Base-by-base conservation (phyloP, 2,797 vertebrate species). In the Rousettus madagascariensis region DNA sequence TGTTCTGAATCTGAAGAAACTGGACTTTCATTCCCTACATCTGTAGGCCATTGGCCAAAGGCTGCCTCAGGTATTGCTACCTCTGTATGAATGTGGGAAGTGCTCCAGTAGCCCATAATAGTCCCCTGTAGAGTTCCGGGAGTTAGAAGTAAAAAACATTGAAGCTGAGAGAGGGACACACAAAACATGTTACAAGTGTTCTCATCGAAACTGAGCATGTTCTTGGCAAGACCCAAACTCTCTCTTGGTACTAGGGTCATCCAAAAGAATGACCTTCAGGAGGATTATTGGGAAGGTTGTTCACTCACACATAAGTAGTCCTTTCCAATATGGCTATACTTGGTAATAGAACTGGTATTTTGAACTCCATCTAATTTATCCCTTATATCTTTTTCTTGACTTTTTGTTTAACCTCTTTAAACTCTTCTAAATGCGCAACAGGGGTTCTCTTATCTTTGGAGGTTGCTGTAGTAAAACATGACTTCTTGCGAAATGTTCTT, bases 401-500 rank as follows among this genome's bases (percentile, higher is more conserved):
- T 71, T 63, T 4, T 59, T 75, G 69, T 63, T 11, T 30, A 75
- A 43, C 86, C n/a, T 11, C 41, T 8, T 79, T 78, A 68, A 65
- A 46, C 26, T 24, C n/a, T 91, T 51, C 51, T 66, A 94, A 82
- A 78, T 86, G 65, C 9, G 0, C 43, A 72, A 30, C 38, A 59
- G 12, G 16, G 6, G 5, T 80, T 75, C 51, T 86, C 11, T 80
- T 55, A 43, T 24, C n/a, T 79, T 83, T 19, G 33, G 36, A 61
- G 51, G 57, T 63, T 36, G 13, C 26, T 72, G 3, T 46, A 38
- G 53, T 59, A 13, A 28, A 69, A 49, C 6, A 53, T 15, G 2
- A 6, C 87, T 83, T 93, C 65, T 88, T 89, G 59, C 8, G 86
- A 86, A 83, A 66, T 77, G 7, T 71, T 30, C 94, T 94, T 59